Conservation (phyloP, 2,888 invertebrate species). For the Sinohyriopsis cumingii region DNA sequence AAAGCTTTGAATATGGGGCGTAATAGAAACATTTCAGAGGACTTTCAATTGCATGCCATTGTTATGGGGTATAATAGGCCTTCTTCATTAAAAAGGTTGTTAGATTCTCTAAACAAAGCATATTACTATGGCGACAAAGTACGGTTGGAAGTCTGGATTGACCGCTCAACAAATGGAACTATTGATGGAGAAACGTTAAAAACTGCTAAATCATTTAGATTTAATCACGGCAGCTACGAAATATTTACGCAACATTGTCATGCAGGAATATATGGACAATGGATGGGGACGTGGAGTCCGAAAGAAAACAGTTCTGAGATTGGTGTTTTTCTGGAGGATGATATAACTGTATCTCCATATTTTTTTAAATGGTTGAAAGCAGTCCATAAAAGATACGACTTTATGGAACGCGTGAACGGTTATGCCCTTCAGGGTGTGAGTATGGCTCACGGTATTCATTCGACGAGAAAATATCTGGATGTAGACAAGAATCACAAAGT, state of each 20-base stretch:
- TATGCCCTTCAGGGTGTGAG: constrained; percentile 48
- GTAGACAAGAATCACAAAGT: constrained; percentile 35
- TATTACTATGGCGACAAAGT: constrained; percentile 30
- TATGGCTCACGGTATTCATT: constrained; percentile 42
- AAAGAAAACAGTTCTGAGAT: constrained; percentile 45
- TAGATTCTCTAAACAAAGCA: constrained; percentile 36
- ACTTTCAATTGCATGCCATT: constrained; percentile 29
- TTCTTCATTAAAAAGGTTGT: constrained; percentile 27
- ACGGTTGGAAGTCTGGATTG: constrained; percentile 44
- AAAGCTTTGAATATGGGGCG: no score
- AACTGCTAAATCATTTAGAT: constrained; percentile 23
- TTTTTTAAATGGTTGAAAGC: constrained; percentile 57
- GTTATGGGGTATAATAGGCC: constrained; percentile 37
- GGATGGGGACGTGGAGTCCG: constrained; percentile 56
- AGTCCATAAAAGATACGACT: constrained; percentile 51
- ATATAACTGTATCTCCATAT: constrained; percentile 52
- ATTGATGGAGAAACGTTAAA: constrained; percentile 24
- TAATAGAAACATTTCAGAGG: no score
- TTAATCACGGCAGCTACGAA: constrained; percentile 30
- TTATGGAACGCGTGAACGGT: constrained; percentile 40
- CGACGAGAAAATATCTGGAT: constrained; percentile 14
- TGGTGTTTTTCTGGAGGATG: constrained; percentile 61
- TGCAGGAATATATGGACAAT: constrained; percentile 47
- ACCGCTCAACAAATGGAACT: constrained; percentile 25
- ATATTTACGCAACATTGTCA: constrained; percentile 31